Conservation (phyloP, 2,888 invertebrate genomes). For the Phasia obesa region DNA sequence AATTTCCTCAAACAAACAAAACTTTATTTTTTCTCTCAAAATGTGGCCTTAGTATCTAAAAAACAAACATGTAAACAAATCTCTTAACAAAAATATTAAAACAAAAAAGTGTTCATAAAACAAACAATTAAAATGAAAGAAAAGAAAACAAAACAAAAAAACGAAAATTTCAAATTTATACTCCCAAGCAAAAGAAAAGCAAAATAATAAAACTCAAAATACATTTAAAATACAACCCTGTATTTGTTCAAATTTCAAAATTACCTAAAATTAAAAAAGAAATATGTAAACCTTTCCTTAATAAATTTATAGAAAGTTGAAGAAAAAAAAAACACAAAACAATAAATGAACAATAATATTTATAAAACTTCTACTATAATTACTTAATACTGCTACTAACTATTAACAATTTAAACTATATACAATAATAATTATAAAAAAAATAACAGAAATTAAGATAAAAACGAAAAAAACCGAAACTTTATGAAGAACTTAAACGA, state of each 20-base stretch:
- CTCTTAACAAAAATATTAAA: slow-evolving; percentile 47
- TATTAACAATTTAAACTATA: slow-evolving; percentile 48
- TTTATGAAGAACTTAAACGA: slow-evolving; percentile 24
- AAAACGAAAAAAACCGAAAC: slow-evolving; percentile 12
- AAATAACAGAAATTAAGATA: slow-evolving; percentile 17
- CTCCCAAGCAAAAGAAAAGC: slow-evolving; percentile 25
- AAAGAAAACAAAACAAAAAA: slow-evolving; percentile 4
- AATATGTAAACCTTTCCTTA: slow-evolving; percentile 28
- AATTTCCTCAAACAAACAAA: slow-evolving; percentile 34
- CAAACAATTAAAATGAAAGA: slow-evolving; percentile 24
- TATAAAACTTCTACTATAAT: slow-evolving; percentile 61
- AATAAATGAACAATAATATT: slow-evolving; percentile 71
- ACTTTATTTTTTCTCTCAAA: slow-evolving; percentile 65
- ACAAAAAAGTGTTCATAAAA: slow-evolving; percentile 64
- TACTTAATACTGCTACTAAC: slow-evolving; percentile 53
- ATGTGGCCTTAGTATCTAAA: slow-evolving; percentile 72
- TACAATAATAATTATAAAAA: slow-evolving; percentile 52
- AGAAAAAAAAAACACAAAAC: slow-evolving; percentile 63
- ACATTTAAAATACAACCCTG: slow-evolving; percentile 33
- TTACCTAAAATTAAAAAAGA: slow-evolving; percentile 20
- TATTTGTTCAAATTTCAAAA: slow-evolving; percentile 42
- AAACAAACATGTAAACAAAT: slow-evolving; percentile 40
- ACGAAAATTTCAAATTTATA: slow-evolving; percentile 40
- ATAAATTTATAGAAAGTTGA: slow-evolving; percentile 38
- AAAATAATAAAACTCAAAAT: not conserved